Percentiles rank a stretch among this genome's conserved stretches.
These are phyloP conservation scores for Oscheius sp. DNA, from an alignment of 2,888 invertebrate genomes.

Conservation along the genomic window DNA sequence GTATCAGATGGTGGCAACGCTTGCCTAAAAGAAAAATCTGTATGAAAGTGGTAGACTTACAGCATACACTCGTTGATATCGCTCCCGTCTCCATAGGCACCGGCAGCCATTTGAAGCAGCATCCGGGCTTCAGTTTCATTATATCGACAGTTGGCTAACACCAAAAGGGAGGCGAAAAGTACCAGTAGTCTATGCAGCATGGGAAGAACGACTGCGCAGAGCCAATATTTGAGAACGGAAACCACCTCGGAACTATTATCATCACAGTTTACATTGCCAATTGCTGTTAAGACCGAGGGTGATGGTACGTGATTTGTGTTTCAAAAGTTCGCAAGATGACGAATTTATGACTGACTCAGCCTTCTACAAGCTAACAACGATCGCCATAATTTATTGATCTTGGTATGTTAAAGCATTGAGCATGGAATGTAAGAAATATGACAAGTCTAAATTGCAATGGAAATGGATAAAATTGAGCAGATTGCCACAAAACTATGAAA, in stretches of 20 bases:
- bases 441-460: too few species aligned
- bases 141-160: constrained; percentile 35
- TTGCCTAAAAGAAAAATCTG: background rate
- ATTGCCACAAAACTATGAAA: too few species aligned
- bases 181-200: constrained; percentile 2
- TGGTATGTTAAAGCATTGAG: too few species aligned
- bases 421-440: too few species aligned
- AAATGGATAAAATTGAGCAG: too few species aligned
- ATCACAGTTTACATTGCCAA: background rate
- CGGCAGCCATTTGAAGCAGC: constrained; percentile 56
- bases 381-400: too few species aligned
- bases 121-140: constrained; percentile 57
- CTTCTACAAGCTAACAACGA: too few species aligned
- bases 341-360: too few species aligned
- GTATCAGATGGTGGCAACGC: background rate
- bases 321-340: constrained; percentile 8
- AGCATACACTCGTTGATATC: constrained; percentile 28
- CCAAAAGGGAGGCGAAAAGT: background rate
- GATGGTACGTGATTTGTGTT: too few species aligned
- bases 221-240: constrained; percentile 26
- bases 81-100: constrained; percentile 53
- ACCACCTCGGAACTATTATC: constrained; percentile 1
- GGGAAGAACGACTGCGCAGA: constrained; percentile 25
- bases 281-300: too few species aligned
- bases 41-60: constrained; percentile 7